These are phyloP conservation scores for Lochmaea crataegi DNA, from an alignment of 2,888 invertebrate species.

Conservation along the genomic window DNA sequence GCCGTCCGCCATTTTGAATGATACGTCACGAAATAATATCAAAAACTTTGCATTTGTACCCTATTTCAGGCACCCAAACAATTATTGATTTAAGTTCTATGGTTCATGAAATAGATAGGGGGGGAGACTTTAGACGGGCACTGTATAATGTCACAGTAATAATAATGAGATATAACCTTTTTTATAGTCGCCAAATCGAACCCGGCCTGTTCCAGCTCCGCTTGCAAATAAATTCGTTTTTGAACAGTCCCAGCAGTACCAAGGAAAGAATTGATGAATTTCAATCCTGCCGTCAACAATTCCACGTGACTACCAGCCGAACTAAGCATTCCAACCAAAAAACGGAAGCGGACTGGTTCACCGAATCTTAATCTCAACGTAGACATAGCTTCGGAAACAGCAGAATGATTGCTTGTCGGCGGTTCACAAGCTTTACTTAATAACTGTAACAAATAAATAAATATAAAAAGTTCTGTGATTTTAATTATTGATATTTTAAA, in stretches of 20 bases:
- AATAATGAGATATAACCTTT: slow-evolving; percentile 64
- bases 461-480: background rate
- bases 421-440: slow-evolving; percentile 86
- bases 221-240: slow-evolving; percentile 85
- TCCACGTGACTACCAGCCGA: slow-evolving; percentile 78
- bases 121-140: too few species aligned
- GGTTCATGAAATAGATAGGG: too few species aligned
- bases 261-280: slow-evolving; percentile 86
- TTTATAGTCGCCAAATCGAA: slow-evolving; percentile 74
- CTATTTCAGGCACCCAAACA: too few species aligned
- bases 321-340: slow-evolving; percentile 89
- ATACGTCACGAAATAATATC: too few species aligned
- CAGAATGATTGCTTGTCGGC: slow-evolving; percentile 80
- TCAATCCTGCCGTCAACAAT: slow-evolving; percentile 82
- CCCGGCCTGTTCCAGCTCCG: slow-evolving; percentile 85
- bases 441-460: slow-evolving; percentile 70
- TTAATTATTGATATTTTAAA: too few species aligned
- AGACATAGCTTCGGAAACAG: slow-evolving; percentile 91
- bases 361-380: slow-evolving; percentile 88
- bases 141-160: too few species aligned
- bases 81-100: too few species aligned
- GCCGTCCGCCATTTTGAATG: too few species aligned
- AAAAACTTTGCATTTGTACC: too few species aligned
- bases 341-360: slow-evolving; percentile 92
- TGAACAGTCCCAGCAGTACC: slow-evolving; percentile 81